Conservation (phyloP, 2,888 invertebrate species). For the Acleris cristana region DNA sequence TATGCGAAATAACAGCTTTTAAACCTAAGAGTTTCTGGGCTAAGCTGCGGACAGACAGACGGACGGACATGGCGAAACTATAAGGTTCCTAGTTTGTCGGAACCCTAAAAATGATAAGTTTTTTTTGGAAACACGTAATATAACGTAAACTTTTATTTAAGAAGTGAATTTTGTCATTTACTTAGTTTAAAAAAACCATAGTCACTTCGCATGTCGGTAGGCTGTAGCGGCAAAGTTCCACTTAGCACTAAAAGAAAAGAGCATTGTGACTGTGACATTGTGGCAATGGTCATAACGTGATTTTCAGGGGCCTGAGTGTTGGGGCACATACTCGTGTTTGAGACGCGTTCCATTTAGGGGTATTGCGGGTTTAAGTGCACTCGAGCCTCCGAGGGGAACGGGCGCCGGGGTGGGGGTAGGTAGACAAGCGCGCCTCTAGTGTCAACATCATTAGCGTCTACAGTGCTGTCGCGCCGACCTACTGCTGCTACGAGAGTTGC, state of each 20-base stretch:
- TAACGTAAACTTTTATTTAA: no score
- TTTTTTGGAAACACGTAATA: no score
- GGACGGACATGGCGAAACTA: no score
- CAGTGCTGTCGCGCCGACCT: conserved; percentile 57
- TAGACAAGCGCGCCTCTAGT: conserved; percentile 65
- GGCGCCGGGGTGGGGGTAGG: conserved; percentile 42
- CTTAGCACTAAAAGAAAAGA: conserved; percentile 20
- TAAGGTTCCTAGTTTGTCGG: no score
- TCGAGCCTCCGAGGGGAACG: conserved; percentile 33
- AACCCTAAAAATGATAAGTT: no score
- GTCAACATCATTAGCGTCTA: conserved; percentile 79
- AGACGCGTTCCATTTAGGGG: conserved; percentile 57
- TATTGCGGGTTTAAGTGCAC: conserved; percentile 52
- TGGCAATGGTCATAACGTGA: conserved; percentile 48
- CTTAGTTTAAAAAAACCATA: no score
- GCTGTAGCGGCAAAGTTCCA: background rate
- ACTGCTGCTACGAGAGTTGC: conserved; percentile 61
- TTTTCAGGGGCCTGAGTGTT: conserved; percentile 44
- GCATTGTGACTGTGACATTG: conserved; percentile 22
- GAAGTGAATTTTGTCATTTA: no score
- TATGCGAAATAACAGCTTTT: no score
- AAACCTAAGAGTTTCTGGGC: no score
- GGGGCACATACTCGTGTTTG: conserved; percentile 46
- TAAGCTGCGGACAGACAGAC: no score
- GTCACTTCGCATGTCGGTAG: background rate